Evolutionary conservation across 2,113 vertebrate species (phyloP), one percentile per base, ranked within the genome.

Genomic region (Pollachius pollachius): DNA sequence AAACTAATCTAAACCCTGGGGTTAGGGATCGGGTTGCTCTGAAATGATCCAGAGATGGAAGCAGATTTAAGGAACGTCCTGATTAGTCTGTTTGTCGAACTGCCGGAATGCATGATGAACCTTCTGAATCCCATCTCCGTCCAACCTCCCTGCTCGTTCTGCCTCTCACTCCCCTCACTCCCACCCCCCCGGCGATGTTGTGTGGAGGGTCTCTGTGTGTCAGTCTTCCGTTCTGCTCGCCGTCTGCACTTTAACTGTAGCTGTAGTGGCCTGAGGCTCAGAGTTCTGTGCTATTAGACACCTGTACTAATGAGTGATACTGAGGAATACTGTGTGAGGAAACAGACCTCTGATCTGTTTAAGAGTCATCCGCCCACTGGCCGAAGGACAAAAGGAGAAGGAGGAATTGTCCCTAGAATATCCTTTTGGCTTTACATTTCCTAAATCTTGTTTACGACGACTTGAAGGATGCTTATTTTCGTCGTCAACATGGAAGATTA

Each of bases 201-300:
- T n/a, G n/a, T n/a, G n/a, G n/a, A n/a, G n/a, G n/a, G n/a, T n/a
- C n/a, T n/a, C n/a, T n/a, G n/a, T n/a, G n/a, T n/a, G n/a, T 76
- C 30, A 75, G n/a, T 57, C 81, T 88, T 86, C 78, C 81, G 54
- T 48, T 48, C 2, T 13, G 41, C 41, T 48, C 83, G 71, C 76
- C 86, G 73, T 76, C 62, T 79, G 89, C 90, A 92, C 91, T 90
- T 91, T 92, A 90, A 81, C 54, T 56, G 62, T 69, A 52, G 30
- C 71, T 63, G 75, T 76, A 80, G 69, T 76, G 0, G 4, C 25
- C 52, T 56, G 19, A 68, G 21, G n/a, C 54, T 16, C 15, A 62
- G 62, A 68, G 65, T 61, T 56, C 66, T 1, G 3, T 66, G 48
- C 30, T 69, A 27, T 70, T 54, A 56, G 67, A 54, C 52, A 68